phyloP scores from a whole-genome alignment of 92 coral and sea anemone genomes.

The Montipora capitata region DNA sequence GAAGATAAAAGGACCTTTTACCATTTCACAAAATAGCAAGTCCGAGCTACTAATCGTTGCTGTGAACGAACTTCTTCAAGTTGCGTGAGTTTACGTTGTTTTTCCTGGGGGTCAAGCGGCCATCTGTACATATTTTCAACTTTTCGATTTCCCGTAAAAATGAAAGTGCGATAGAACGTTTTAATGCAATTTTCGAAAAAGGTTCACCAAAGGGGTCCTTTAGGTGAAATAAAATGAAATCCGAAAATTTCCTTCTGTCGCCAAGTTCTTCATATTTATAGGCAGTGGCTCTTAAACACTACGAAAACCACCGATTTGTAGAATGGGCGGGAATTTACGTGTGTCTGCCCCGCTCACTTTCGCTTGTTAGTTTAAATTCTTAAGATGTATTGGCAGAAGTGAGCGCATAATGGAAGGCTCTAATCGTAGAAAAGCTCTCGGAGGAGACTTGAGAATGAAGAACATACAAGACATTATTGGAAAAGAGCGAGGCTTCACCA shows the following conservation, averaged over 20 bases:
- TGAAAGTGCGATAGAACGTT: not conserved
- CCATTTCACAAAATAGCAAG: not conserved
- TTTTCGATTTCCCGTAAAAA: not conserved
- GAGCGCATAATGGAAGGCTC: too few species aligned
- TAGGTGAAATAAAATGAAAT: not conserved
- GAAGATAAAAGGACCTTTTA: not conserved
- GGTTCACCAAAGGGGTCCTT: not conserved
- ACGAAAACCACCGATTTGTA: too few species aligned
- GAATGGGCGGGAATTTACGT: too few species aligned
- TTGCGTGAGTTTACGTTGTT: not conserved
- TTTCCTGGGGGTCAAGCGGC: slow-evolving; percentile 3
- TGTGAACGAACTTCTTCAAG: not conserved
- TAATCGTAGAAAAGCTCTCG: too few species aligned
- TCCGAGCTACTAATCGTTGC: not conserved
- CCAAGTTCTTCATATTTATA: not conserved
- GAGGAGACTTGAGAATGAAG: too few species aligned
- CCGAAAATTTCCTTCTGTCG: not conserved
- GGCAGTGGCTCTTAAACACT: not conserved
- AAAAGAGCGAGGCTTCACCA: too few species aligned
- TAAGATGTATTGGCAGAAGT: too few species aligned
- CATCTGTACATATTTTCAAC: not conserved
- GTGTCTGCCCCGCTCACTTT: too few species aligned
- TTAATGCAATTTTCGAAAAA: not conserved
- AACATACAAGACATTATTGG: too few species aligned
- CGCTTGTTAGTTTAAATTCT: too few species aligned